phyloP scores from a whole-genome alignment of 2,113 vertebrate genomes.

The Ciconia maguari region DNA sequence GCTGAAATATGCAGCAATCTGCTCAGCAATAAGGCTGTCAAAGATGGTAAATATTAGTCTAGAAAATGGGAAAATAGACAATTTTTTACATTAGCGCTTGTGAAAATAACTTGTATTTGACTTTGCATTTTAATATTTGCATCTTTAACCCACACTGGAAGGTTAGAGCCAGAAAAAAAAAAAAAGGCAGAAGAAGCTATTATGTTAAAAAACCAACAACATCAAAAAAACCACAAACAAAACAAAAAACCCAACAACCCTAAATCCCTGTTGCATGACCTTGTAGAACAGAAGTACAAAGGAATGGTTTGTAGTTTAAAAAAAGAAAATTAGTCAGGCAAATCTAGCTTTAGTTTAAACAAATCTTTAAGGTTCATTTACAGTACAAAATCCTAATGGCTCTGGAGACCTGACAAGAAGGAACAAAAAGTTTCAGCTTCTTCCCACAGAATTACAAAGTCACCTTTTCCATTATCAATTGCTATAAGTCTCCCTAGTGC shows the following conservation, averaged over 20 bases:
- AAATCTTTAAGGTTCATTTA: conserved; percentile 34
- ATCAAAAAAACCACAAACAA: no score
- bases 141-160: neutral
- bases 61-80: conserved; percentile 21
- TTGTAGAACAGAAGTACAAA: neutral
- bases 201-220: neutral
- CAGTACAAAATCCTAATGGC: neutral
- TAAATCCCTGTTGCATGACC: neutral
- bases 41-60: conserved; percentile 60
- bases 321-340: neutral
- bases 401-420: neutral
- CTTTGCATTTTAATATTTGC: conserved; percentile 27
- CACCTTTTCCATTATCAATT: neutral
- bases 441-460: neutral
- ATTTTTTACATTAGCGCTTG: conserved; percentile 10
- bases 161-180: neutral
- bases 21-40: conserved; percentile 35
- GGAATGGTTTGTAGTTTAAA: neutral
- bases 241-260: neutral
- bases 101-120: conserved; percentile 38
- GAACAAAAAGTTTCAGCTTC: conserved; percentile 5
- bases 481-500: neutral
- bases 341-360: neutral
- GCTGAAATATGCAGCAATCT: conserved; percentile 58
- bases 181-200: neutral